Base-by-base conservation (phyloP, 1,140 invertebrate genomes). In the Drepana arcuata region DNA sequence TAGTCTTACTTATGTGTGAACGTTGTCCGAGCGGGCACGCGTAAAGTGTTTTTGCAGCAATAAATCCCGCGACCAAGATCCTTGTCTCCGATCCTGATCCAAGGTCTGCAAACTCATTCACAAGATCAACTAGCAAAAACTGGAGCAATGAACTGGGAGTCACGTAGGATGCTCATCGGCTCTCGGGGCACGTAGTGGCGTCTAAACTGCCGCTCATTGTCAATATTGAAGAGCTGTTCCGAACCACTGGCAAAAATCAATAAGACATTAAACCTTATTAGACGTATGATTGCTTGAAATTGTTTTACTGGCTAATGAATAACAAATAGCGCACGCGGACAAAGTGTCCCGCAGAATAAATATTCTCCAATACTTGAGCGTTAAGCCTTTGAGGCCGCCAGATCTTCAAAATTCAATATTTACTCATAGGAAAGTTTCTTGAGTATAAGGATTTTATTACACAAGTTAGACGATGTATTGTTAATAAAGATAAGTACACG, bases 161-260 rank as follows among this genome's bases (percentile, higher is more conserved):
- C 75, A 80, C 75, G 73, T 78, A 71, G 43, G 46, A 44, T 38
- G 48, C 52, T 72, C 67, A 75, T 80, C 67, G 60, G 55, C 49
- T 64, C 59, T 49, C 72, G 47, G 41, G 37, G 56, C 75, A 80
- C 75, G 75, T 80, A 70, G 54, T 41, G 48, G 57, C 69, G 60
- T 73, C 75, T 80, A 73, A 80, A 80, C 75, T 80, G 72, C 75
- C 72, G 68, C 74, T 75, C 67, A 77, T 80, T 77, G 75, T 80
- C 75, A 75, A 77, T 80, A 80, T 73, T 71, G 62, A 59, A 62
- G 71, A 54, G 53, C 42, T 54, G 52, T 54, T 58, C 68, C 53
- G 56, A 63, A 60, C 58, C 58, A 66, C 60, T 65, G 61, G 55
- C 49, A 69, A 66, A 75, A 80, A 74, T 68, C 69, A 71, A 71